A percentile compares a stretch with the other conserved stretches of the same genome.
Conservation (phyloP, 1,140 invertebrate genomes). For the Saccostrea cuccullata region DNA sequence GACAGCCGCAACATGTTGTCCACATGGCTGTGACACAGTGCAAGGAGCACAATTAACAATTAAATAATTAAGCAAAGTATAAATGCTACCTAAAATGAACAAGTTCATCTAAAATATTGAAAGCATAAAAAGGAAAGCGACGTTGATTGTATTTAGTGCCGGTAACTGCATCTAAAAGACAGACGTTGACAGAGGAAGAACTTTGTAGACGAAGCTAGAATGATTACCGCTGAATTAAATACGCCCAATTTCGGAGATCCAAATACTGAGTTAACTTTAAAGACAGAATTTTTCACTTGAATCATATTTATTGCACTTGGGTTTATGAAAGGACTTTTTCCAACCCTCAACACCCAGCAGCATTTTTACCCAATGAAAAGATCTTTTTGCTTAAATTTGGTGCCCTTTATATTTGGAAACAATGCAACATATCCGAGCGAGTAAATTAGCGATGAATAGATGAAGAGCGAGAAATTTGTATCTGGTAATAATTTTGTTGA, state of each 20-base stretch:
- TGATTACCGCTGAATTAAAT: background rate
- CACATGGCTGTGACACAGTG: conserved; percentile 23
- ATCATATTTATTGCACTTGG: background rate
- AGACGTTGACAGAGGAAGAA: background rate
- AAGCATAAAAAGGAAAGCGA: background rate
- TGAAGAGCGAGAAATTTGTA: too few species aligned
- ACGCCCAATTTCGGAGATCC: background rate
- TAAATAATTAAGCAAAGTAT: conserved; percentile 30
- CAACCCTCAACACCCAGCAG: background rate
- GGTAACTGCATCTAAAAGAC: background rate
- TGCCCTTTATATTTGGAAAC: too few species aligned
- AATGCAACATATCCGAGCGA: too few species aligned
- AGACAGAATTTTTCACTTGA: background rate
- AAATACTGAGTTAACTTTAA: background rate
- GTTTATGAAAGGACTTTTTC: background rate
- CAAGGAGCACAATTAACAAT: conserved; percentile 31
- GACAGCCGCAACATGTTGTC: conserved; percentile 24
- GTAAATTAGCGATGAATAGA: too few species aligned
- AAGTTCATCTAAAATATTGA: background rate
- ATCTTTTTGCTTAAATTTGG: too few species aligned
- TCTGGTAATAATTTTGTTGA: too few species aligned
- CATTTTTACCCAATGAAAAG: too few species aligned
- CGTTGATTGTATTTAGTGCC: background rate
- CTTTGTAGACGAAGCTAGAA: background rate
- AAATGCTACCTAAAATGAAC: conserved; percentile 17